Evolutionary conservation across 2,888 invertebrate species (phyloP), one percentile per base, ranked within the genome.

Genomic region (Yponomeuta malinellus): DNA sequence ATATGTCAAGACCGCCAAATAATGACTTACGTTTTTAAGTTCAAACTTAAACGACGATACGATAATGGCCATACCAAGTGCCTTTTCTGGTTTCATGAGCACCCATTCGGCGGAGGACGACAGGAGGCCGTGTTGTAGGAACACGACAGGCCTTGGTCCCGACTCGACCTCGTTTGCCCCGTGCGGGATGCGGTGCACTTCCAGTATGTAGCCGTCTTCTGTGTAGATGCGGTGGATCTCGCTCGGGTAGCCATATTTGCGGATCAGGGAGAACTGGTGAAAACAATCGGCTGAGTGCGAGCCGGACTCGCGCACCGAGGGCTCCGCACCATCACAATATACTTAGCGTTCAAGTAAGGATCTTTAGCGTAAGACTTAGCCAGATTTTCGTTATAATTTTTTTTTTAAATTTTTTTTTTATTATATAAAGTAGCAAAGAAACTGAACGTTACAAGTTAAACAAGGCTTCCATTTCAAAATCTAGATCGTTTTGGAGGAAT

Each of bases 41-140:
- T 23, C 23, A 23, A 23, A 23, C 23, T 23, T 23, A 23, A 23
- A 23, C 23, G 23, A 23, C 23, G 23, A 23, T 23, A 23, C 23
- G 23, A 23, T 23, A 23, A 33, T 33, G 33, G 2, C 33, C 15
- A 80, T 79, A 92, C 92, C 91, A 63, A 87, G 85, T 80, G 93
- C 95, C 80, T 95, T 94, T 71, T 93, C 93, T 15, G 93, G 95
- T 63, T 94, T 94, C 83, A 95, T 94, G 4, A 96, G 88, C 8
- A 97, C 93, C 96, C 96, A 98, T 84, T 96, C 95, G 0, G 95
- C 94, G 0, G 97, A 96, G 48, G 96, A 95, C 1, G 95, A 94
- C 2, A 97, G 83, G 1, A 98, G 88, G 0, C 98, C 98, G 81
- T 97, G 97, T 80, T 97, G 96, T 43, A 97, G 84, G 76, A 96